Conservation (phyloP, 2,888 invertebrate genomes). For the Chymomyza fuscimana region DNA sequence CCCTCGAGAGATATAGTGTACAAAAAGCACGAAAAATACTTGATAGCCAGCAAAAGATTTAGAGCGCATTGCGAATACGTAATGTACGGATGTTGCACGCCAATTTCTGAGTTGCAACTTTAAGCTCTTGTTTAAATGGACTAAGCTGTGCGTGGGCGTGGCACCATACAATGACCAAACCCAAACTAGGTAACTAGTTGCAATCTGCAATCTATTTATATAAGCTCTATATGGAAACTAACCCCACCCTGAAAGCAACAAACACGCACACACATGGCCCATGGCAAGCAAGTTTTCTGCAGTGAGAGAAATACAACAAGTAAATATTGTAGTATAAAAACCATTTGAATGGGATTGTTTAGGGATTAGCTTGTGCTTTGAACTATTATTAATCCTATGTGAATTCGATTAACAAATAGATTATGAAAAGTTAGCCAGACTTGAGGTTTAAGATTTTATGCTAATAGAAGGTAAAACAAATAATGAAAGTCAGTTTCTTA, state of each 20-base stretch:
- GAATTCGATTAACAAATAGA: not conserved
- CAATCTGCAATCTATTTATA: not conserved
- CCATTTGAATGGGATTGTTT: not conserved
- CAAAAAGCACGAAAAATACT: not conserved
- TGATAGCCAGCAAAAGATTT: not conserved
- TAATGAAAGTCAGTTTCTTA: not conserved
- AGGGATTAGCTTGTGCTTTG: not conserved
- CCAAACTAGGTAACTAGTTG: not conserved
- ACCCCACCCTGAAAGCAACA: not conserved
- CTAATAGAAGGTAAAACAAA: not conserved
- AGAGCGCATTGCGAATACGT: constrained; percentile 34
- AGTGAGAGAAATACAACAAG: not conserved
- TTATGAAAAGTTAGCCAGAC: no score
- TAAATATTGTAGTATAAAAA: not conserved
- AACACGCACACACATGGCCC: not conserved
- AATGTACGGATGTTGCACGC: constrained; percentile 12
- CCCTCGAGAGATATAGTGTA: no score
- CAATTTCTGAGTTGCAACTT: not conserved
- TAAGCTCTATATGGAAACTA: not conserved
- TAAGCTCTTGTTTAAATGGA: not conserved
- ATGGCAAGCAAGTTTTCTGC: not conserved
- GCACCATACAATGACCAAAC: not conserved
- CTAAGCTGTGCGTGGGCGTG: not conserved
- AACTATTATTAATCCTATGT: not conserved
- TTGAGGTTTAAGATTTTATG: not conserved